Base-by-base conservation (phyloP, 2,888 invertebrate species). In the Ennomos fuscantarius region DNA sequence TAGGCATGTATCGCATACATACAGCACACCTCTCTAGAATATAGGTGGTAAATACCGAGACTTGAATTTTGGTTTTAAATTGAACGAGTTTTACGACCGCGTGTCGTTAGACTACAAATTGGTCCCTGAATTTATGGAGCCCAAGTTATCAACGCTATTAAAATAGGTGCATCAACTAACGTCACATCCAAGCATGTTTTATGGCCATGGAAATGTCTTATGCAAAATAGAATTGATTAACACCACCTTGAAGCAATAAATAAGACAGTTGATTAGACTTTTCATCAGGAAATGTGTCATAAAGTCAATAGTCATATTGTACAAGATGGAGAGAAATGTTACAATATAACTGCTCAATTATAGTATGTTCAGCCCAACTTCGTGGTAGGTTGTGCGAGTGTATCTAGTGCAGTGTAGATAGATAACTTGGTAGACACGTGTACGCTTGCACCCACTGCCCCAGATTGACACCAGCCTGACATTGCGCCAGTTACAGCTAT, bases 331-430 rank as follows among this genome's bases (percentile, higher is more conserved):
- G 61, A 57, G 58, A 67, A 66, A 76, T 82, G 81, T 81, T 78
- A 81, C 77, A 76, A 82, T 82, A 78, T 82, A 84, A 88, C 87
- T 85, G 84, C 85, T 87, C 84, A 87, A 87, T 87, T 86, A 87
- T 78, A 41, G 45, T 74, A 65, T 66, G 70, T 69, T 24, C 72
- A 76, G 70, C 68, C 78, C 72, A 72, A 78, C 75, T 81, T 71
- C 68, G 39, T 66, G 69, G 66, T 35, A 8, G 34, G 24, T 24
- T 24, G 24, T 24, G 24, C 6, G 24, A 8, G 10, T n/a, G 69
- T 78, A 75, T 79, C 72, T 77, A 66, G 73, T 45, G 51, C 6
- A 10, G n/a, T 35, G 11, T 33, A 10, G 46, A 10, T 34, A 42
- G 68, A 76, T 72, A 76, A 68, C 62, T 54, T 62, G 32, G 51